Base-by-base conservation (phyloP, 2,888 invertebrate genomes). In the Drosophila silvestris region DNA sequence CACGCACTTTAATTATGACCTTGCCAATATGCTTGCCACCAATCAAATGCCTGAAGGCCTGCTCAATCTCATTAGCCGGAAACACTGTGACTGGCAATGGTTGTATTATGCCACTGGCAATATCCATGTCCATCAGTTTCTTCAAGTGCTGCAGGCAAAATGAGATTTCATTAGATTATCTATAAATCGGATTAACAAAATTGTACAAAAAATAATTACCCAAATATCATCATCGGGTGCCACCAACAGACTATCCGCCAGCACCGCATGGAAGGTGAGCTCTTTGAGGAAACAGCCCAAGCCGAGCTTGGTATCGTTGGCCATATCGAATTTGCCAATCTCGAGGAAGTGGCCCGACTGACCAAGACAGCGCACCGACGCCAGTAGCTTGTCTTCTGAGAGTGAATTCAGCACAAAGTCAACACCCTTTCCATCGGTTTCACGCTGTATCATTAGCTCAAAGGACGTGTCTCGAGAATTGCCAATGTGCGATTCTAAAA, bases 361-460 rank as follows among this genome's bases (percentile, higher is more conserved):
- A 0, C 94, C 95, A 14, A 96, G 92, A 79, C 96, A 96, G 5
- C 95, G 93, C 0, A 96, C 92, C 0, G 96, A 96, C 0, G 96
- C 97, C 88, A 95, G 95, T 0, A 99, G 94, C 93, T 99, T 99
- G 54, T 99, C 98, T 89, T 98, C 98, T 0, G 98, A 96, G 52
- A 99, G 94, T 0, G 98, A 98, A 93, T 99, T 99, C 10, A 98
- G 94, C 19, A 99, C 97, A 62, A 98, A 94, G 91, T 99, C 97
- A 0, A 99, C 99, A 44, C 99, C 98, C 82, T 95, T 94, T 16
- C 99, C 98, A 10, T 96, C 94, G 0, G 99, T 99, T 88, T 96
- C 95, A 56, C 94, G 94, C 83, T 96, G 94, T 64, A 99, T 95
- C 95, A 98, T 96, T 79, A 96, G 95, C 92, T 99, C 98, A 92